Evolutionary conservation across 1,140 invertebrate genomes (phyloP), one percentile per base, ranked within the genome.

Genomic region (Plutomurus gul): DNA sequence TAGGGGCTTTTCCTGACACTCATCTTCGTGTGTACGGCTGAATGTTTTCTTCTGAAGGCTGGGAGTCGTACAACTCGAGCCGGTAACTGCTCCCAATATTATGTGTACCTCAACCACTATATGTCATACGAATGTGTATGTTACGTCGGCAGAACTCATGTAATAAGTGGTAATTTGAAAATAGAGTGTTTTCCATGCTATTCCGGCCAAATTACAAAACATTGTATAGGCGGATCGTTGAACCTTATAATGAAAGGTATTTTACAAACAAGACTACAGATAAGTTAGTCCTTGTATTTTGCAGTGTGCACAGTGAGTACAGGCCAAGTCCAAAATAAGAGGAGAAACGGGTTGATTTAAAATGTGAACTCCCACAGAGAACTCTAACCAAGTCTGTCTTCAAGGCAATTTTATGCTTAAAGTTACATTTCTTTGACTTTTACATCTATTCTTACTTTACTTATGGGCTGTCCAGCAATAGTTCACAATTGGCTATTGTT

Each of bases 211-310:
- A 51, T 51, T 51, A 51, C 47, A 22, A 51, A 51, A 51, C 47
- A 51, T 51, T 51, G 47, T 22, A 22, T 51, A 51, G 47, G 47
- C 47, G 47, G 47, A 51, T 51, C 47, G 47, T 51, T 51, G 47
- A 51, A 51, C 47, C 47, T 22, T 51, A 51, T 51, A 51, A 51
- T 51, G 47, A 51, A 51, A 51, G 47, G 47, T 51, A 51, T 51
- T 51, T 51, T 51, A 51, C 47, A 51, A 51, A 51, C 47, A 51
- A 51, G 47, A 22, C 25, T 51, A 22, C 47, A 51, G 47, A 51
- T 51, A 51, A 51, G 47, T 51, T n/a, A 18, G 18, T n/a, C n/a
- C 47, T 51, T 7, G 0, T 51, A 51, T 51, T 0, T 22, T 51
- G 13, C 20, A 51, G 20, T 51, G 13, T 11, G 7, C 47, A 22